Conservation (phyloP, 1,140 invertebrate genomes). For the Drosophila burlai region DNA sequence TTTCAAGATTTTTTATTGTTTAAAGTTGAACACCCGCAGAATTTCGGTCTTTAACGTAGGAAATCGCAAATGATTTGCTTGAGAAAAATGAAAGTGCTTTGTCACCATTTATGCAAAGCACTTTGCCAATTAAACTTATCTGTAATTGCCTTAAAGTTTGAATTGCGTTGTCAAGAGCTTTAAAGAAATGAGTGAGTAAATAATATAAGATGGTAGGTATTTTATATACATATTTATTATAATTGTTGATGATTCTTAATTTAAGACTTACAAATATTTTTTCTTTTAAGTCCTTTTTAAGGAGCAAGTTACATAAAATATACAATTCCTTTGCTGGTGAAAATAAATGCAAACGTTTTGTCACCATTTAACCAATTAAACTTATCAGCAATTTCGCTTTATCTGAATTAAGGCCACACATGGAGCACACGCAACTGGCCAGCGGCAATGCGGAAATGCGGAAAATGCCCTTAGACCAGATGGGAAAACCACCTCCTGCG, state of each 20-base stretch:
- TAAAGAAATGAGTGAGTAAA: neutral
- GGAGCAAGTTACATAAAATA: neutral
- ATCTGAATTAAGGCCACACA: constrained; percentile 72
- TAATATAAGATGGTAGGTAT: neutral
- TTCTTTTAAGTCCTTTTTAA: neutral
- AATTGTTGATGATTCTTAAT: too few species aligned
- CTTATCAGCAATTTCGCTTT: constrained; percentile 69
- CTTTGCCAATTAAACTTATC: constrained; percentile 24
- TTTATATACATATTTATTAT: neutral
- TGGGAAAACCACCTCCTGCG: constrained; percentile 39
- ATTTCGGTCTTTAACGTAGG: constrained; percentile 11
- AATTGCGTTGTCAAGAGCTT: neutral
- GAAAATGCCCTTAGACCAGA: constrained; percentile 10
- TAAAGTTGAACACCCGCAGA: constrained; percentile 6
- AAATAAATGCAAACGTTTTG: constrained; percentile 14
- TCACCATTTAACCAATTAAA: constrained; percentile 66
- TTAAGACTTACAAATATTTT: neutral
- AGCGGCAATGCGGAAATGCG: constrained; percentile 15
- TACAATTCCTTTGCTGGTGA: neutral
- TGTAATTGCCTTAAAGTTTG: constrained; percentile 33
- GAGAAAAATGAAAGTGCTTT: constrained; percentile 54
- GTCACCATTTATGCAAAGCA: constrained; percentile 39
- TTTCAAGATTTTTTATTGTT: constrained; percentile 17
- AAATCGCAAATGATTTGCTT: constrained; percentile 20
- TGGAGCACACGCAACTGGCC: constrained; percentile 55